Base-by-base conservation (phyloP, 1,140 invertebrate genomes). In the Zeugodacus cucurbitae region DNA sequence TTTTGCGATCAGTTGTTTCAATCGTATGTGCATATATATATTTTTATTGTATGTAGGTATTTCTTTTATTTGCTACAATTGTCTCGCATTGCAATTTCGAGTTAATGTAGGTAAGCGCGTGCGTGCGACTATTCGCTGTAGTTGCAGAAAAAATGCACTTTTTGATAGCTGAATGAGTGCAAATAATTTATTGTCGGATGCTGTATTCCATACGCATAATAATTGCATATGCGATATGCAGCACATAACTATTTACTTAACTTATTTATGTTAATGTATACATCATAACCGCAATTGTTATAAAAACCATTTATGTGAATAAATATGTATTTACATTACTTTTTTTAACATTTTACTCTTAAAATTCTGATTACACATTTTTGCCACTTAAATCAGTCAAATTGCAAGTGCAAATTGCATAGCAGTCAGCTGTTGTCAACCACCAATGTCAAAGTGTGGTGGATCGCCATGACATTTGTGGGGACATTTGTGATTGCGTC, bases 381-480 rank as follows among this genome's bases (percentile, higher is more conserved):
- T 34, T 37, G 67, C 41, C 17, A 2, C 48, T 54, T 74, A 74
- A 82, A 82, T 54, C 20, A 82, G 37, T 82, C 48, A 10, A 54
- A 29, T 48, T 7, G 22, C 74, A 62, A 22, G 1, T 22, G 58
- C 58, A 26, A 22, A 59, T 10, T 10, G 1, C 58, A 54, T 59
- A 48, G 48, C 48, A 82, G 74, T 48, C 74, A 82, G 37, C 41
- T 26, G 74, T 82, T 48, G 41, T 29, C 41, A 82, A 29, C 32
- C 34, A 6, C 17, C 67, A 74, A 74, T 74, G 41, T 26, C n/a
- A 82, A 26, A 82, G 10, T n/a, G 17, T 41, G 41, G 37, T 22
- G 74, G 10, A 82, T 34, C 41, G 74, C 74, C 74, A 48, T 82
- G 74, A 82, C 74, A 54, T 48, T 82, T 82, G 74, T 44, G 70